phyloP scores from a whole-genome alignment of 2,797 vertebrate species.

The Pangasius mekongensis region DNA sequence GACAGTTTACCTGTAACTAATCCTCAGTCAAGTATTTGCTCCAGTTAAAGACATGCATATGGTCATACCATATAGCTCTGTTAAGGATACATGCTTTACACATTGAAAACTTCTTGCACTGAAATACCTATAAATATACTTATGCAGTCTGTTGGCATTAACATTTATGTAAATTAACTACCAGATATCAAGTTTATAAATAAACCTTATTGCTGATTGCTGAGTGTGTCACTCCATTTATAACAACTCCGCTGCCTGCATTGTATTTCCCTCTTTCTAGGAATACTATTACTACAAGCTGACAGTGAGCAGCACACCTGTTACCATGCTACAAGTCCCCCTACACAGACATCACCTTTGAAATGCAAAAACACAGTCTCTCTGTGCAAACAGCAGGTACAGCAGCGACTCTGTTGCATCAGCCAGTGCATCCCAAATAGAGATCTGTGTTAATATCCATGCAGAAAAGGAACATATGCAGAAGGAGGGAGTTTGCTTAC shows the following conservation, averaged over 20 bases:
- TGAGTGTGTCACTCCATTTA: neutral
- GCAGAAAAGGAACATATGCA: constrained; percentile 4
- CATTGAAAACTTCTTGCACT: neutral
- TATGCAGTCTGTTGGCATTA: neutral
- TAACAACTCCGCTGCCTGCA: neutral
- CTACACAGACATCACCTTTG: constrained; percentile 40
- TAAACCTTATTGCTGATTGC: neutral
- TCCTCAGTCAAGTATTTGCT: neutral
- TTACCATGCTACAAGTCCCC: constrained; percentile 48
- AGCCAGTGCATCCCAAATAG: constrained; percentile 6
- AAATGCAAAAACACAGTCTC: constrained; percentile 30
- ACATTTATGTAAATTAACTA: neutral
- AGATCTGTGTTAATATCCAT: constrained; percentile 47
- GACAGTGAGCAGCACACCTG: constrained; percentile 53
- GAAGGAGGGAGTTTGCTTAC: constrained; percentile 58
- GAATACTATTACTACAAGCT: constrained; percentile 36
- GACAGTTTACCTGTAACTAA: constrained; percentile 2
- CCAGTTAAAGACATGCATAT: neutral
- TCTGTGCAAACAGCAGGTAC: constrained; percentile 25
- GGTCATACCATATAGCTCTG: neutral
- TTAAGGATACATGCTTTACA: neutral
- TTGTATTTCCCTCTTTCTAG: constrained; percentile 36
- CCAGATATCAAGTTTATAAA: neutral
- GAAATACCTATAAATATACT: neutral
- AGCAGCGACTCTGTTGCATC: constrained; percentile 6